Evolutionary conservation across 2,888 invertebrate genomes (phyloP).

Genomic region (Balanococcus diminutus): DNA sequence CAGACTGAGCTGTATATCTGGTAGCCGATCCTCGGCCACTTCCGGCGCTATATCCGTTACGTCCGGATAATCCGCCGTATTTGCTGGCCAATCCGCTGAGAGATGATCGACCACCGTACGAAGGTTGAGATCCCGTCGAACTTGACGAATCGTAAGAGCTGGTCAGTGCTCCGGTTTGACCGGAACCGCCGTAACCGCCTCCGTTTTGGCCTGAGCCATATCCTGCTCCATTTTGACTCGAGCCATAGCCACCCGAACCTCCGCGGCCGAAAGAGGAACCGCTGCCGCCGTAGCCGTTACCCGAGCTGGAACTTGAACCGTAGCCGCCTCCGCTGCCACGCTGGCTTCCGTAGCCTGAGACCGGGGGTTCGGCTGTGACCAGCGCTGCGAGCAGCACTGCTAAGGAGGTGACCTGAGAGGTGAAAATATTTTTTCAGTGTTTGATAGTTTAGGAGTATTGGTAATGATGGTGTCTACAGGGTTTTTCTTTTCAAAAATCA

Average conservation of each 20-base stretch:
- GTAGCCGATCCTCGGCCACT: constrained; percentile 6
- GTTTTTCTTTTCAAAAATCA: too few species aligned
- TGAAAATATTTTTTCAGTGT: background rate
- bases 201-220: constrained; percentile 58
- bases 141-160: constrained; percentile 56
- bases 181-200: constrained; percentile 58
- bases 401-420: constrained; percentile 10
- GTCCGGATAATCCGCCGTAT: constrained; percentile 10
- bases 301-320: too few species aligned
- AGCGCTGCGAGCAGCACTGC: background rate
- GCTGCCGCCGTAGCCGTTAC: background rate
- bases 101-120: constrained; percentile 18
- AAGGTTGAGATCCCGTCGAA: constrained; percentile 13
- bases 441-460: background rate
- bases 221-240: constrained; percentile 57
- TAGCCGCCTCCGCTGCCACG: constrained; percentile 60
- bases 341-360: constrained; percentile 33
- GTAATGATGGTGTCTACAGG: too few species aligned
- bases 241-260: constrained; percentile 53
- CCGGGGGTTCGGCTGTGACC: constrained; percentile 47
- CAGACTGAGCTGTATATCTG: constrained; percentile 27
- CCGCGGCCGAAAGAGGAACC: constrained; percentile 54
- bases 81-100: background rate
- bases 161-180: constrained; percentile 58
- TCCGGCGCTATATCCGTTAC: constrained; percentile 25